Base-by-base conservation (phyloP, 2,888 invertebrate genomes). In the Rhimphoctona megacephalus region DNA sequence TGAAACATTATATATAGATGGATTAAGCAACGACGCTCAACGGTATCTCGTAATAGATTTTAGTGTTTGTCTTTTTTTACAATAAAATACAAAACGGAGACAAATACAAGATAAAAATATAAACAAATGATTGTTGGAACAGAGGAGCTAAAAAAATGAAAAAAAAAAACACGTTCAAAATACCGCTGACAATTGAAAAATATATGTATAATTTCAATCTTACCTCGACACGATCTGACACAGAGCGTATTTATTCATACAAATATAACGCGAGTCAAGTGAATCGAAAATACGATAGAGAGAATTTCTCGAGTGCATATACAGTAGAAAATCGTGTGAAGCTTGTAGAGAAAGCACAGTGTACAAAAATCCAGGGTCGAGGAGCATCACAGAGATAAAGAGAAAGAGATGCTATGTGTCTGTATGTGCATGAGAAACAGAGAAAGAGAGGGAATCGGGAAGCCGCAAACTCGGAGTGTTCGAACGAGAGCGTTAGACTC, bases 401-500 rank as follows among this genome's bases (percentile, higher is more conserved):
- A 49, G 69, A 61, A 74, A 46, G 73, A 80, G 70, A 46, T 1
- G 25, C 57, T 14, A 46, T 11, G 46, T 2, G 33, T 39, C 36
- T 57, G 57, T 57, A 25, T 57, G 25, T 25, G 19, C 8, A 17
- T 8, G 49, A 33, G 49, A 25, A 9, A 49, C 2, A 33, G 57
- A n/a, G 52, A 64, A 25, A 36, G 69, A 36, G 61, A 5, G n/a
- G 9, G 61, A 66, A 72, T 61, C 52, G 64, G 73, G 39, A 43
- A 79, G 78, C 54, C 54, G 49, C 79, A 54, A 85, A 61, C 74
- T 36, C 70, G 46, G 49, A 52, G 74, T 70, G 69, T 79, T 76
- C 83, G 82, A 72, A 67, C 77, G 77, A 78, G 77, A 86, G 83
- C 74, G 83, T 85, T 76, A 83, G 82, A 79, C 78, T 76, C 82